Base-by-base conservation (phyloP, 2,797 vertebrate species). In the Petrocephalus sullivani region DNA sequence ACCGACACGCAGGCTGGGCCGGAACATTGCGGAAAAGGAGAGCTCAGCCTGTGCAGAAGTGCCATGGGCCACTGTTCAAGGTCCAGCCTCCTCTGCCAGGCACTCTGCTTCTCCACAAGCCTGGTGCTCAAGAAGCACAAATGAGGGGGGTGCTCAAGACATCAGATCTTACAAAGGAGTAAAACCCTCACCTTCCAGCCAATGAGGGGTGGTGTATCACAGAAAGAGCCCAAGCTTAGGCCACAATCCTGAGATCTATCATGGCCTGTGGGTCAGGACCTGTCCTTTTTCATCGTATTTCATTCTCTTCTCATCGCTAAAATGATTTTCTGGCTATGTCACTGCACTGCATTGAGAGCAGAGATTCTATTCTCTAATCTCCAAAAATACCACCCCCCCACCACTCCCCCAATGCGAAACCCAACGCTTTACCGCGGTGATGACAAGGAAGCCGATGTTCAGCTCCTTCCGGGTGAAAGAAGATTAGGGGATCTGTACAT, bases 401-500 rank as follows among this genome's bases (percentile, higher is more conserved):
- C 37, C 71, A 78, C 64, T 54, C 53, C 8, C 10, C 54, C 54
- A 37, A 21, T 83, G 54, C 23, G 78, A 67, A 88, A 67, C 23
- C 28, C 14, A 85, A 85, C 37, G 49, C 82, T 88, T 51, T 56
- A 54, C 82, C 41, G 19, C 49, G 53, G 10, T 4, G 16, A 85
- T 54, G 58, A 85, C 78, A 71, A 88, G 81, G 23, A 60, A 85
- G n/a, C 41, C 60, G 64, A 12, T 56, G 23, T 84, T 64, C 46
- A 53, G 78, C 58, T 88, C 57, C 41, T 56, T 64, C 46, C 2
- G 58, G 87, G 83, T 64, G 16, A 88, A 71, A 85, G 28, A 85
- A 85, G 87, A 85, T 85, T 85, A 88, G 60, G 1, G 21, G 28
- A 85, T 46, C 61, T 60, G 19, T 61, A 88, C 87, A 85, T 33